Evolutionary conservation across 1,140 invertebrate species (phyloP).

Genomic region (Bactericera cockerelli): DNA sequence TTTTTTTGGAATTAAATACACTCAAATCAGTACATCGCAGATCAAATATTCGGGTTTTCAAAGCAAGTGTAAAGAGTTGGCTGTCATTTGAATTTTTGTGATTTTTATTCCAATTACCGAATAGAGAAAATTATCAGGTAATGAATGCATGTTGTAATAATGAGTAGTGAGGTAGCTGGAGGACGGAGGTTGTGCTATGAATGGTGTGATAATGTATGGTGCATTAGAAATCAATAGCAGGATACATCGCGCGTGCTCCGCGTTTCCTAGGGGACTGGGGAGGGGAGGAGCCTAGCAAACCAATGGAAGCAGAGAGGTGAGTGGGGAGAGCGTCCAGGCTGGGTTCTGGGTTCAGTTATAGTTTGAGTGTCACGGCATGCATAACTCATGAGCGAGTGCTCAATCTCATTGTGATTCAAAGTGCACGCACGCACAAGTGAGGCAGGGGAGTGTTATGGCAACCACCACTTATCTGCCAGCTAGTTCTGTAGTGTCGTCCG

Average conservation of each 20-base stretch:
- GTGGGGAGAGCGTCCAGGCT: neutral
- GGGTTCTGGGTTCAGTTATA: neutral
- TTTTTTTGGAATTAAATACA: too few relatives aligned
- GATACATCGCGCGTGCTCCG: neutral
- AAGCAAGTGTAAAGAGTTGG: too few relatives aligned
- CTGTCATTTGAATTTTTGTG: too few relatives aligned
- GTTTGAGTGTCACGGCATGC: conserved; percentile 35
- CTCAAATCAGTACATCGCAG: too few relatives aligned
- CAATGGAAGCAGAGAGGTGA: neutral
- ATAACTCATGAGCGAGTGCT: conserved; percentile 35
- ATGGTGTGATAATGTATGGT: conserved; percentile 8
- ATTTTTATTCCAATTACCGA: too few relatives aligned
- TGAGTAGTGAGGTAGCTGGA: neutral
- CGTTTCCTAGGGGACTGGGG: neutral
- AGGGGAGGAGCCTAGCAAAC: conserved; percentile 3
- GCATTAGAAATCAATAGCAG: neutral
- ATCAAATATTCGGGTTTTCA: too few relatives aligned
- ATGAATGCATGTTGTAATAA: neutral
- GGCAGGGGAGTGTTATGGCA: conserved; percentile 16
- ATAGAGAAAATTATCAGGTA: neutral
- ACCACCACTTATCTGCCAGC: conserved; percentile 70
- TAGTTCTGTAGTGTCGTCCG: conserved; percentile 49
- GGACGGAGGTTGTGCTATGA: conserved; percentile 8
- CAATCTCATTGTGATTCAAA: conserved; percentile 7
- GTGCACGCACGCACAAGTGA: neutral